Percentiles rank a stretch among this genome's conserved stretches.
These are phyloP conservation scores for Neopelma chrysocephalum DNA, from an alignment of 2,797 vertebrate species.

Conservation along the genomic window DNA sequence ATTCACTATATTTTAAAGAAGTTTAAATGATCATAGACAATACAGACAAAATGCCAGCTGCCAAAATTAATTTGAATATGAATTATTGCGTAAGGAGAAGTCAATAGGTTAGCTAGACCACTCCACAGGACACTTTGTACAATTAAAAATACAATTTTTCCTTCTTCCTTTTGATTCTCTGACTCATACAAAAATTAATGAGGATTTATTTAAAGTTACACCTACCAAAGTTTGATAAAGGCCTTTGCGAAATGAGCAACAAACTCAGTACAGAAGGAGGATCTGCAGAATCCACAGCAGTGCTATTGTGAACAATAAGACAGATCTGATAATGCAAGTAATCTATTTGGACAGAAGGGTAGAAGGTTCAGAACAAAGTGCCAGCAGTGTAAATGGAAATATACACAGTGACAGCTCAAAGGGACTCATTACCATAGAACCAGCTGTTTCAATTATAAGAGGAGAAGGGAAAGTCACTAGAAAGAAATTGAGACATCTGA, in stretches of 20 bases:
- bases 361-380: constrained; percentile 54
- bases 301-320: not conserved
- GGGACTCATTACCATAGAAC: constrained; percentile 55
- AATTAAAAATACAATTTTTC: constrained; percentile 1
- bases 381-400: constrained; percentile 57
- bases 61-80: constrained; percentile 26
- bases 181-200: not conserved
- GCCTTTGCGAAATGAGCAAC: not conserved
- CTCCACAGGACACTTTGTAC: not conserved
- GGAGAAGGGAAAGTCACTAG: not conserved
- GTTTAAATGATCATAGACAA: constrained; percentile 9
- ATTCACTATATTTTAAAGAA: not conserved
- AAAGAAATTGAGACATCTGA: constrained; percentile 25
- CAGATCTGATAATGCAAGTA: constrained; percentile 39
- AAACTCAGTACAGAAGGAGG: not conserved
- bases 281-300: not conserved
- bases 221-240: not conserved
- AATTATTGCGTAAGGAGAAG: not conserved
- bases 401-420: constrained; percentile 37
- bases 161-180: not conserved
- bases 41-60: constrained; percentile 16
- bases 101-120: not conserved
- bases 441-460: constrained; percentile 33
- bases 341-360: constrained; percentile 57
- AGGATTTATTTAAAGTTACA: constrained; percentile 36